phyloP scores from a whole-genome alignment of 1,140 invertebrate genomes.

The Philotrypesis tridentata region DNA sequence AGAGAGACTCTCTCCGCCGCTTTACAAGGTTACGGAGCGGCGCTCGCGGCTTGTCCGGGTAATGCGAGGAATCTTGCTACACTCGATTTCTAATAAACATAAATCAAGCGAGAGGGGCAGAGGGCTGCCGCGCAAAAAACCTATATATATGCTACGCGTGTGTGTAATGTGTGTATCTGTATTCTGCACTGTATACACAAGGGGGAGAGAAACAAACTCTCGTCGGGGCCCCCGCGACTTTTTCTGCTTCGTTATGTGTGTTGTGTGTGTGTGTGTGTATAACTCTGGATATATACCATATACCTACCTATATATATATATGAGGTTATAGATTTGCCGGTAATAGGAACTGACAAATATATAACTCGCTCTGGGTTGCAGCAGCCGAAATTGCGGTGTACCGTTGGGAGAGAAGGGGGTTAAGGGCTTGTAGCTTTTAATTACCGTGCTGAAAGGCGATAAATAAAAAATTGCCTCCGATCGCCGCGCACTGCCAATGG shows the following conservation, averaged over 20 bases:
- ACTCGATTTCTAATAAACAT: conserved; percentile 47
- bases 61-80: conserved; percentile 38
- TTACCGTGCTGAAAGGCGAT: not conserved
- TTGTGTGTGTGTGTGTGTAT: not conserved
- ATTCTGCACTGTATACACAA: not conserved
- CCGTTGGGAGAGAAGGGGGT: not conserved
- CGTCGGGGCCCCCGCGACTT: not conserved
- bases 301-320: too few relatives aligned
- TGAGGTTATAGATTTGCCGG: conserved; percentile 2
- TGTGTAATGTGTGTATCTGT: not conserved
- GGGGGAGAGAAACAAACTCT: conserved; percentile 13
- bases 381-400: not conserved
- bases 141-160: not conserved
- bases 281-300: too few relatives aligned
- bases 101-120: conserved; percentile 32
- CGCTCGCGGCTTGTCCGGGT: conserved; percentile 11
- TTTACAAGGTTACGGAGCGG: conserved; percentile 16
- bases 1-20: not conserved
- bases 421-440: conserved; percentile 2
- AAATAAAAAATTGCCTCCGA: not conserved
- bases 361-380: not conserved
- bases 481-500: not conserved
- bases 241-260: not conserved
- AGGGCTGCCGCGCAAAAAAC: conserved; percentile 12
- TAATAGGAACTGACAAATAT: conserved; percentile 44